phyloP scores from a whole-genome alignment of 2,113 vertebrate species.

The Peromyscus polionotus region DNA sequence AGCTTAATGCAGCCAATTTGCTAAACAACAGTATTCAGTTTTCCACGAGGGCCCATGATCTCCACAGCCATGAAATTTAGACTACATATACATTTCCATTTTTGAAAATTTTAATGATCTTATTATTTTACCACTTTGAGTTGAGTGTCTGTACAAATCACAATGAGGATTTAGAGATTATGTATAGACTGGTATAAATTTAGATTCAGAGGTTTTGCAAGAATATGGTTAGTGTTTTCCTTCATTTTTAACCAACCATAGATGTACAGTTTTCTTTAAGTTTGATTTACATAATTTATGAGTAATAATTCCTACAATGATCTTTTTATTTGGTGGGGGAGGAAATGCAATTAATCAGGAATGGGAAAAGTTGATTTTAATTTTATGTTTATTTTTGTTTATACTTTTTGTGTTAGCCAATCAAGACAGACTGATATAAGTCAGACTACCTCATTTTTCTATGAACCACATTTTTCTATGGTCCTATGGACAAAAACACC shows the following conservation, averaged over 20 bases:
- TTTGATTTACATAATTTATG: neutral
- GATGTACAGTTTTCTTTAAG: neutral
- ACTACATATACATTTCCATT: neutral
- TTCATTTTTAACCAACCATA: neutral
- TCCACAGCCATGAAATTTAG: neutral
- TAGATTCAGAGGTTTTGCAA: neutral
- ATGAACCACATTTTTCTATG: neutral
- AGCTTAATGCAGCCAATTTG: neutral
- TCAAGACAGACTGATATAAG: neutral
- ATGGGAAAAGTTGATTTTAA: neutral
- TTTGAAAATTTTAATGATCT: neutral
- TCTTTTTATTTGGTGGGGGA: neutral
- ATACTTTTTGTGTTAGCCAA: constrained; percentile 45
- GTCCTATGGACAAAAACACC: neutral
- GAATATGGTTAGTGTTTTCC: constrained; percentile 51
- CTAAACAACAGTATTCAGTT: neutral
- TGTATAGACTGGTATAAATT: neutral
- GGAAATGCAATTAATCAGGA: neutral
- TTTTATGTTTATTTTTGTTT: neutral
- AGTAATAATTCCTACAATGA: neutral
- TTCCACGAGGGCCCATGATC: neutral
- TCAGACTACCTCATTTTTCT: constrained; percentile 16
- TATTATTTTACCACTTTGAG: neutral
- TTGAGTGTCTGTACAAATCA: neutral
- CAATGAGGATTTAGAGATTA: neutral